phyloP scores from a whole-genome alignment of 2,797 vertebrate genomes.

The Chiloscyllium punctatum region DNA sequence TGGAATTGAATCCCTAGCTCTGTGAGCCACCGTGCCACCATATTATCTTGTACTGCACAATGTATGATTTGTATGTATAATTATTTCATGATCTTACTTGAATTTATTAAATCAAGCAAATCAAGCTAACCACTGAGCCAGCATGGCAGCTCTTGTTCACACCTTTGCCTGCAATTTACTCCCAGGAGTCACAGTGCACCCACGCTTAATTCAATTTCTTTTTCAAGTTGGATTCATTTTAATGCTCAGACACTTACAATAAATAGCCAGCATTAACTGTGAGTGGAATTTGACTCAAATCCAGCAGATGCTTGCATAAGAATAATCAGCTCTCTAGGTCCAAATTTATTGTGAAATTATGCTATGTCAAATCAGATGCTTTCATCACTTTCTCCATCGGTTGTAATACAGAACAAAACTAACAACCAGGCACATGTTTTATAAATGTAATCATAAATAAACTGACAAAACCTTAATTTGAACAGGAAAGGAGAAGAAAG shows the following conservation, averaged over 20 bases:
- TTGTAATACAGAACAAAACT: not conserved
- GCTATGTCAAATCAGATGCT: not conserved
- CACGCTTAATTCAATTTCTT: not conserved
- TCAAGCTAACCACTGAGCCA: no score
- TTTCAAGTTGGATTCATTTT: not conserved
- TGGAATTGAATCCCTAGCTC: no score
- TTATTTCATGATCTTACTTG: no score
- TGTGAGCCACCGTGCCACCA: no score
- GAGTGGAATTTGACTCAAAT: not conserved
- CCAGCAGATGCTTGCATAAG: not conserved
- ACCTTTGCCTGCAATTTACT: not conserved
- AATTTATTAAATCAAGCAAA: no score
- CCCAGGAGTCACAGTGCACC: not conserved
- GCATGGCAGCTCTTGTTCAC: not conserved
- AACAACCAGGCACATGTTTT: not conserved
- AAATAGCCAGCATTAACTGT: not conserved
- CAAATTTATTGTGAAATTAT: not conserved
- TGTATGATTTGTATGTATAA: no score
- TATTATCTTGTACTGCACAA: no score
- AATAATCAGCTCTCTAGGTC: not conserved
- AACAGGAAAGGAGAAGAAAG: not conserved
- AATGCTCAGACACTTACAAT: not conserved
- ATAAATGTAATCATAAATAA: not conserved
- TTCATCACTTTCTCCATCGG: not conserved
- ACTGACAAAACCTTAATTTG: not conserved